phyloP scores from a whole-genome alignment of 1,140 invertebrate genomes.

The Atta colombica region DNA sequence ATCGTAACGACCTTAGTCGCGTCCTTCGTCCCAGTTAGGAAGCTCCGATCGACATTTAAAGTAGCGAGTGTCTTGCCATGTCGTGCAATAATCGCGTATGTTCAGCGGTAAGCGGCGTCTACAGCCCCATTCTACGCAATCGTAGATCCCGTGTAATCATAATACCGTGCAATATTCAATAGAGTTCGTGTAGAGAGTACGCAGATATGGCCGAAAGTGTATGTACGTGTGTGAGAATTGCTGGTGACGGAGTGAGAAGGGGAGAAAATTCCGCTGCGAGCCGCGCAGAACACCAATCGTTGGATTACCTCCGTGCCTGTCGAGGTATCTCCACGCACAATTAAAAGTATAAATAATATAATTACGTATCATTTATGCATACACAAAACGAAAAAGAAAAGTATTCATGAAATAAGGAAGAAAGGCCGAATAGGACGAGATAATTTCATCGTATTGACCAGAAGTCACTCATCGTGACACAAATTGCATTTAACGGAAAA shows the following conservation, averaged over 20 bases:
- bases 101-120: constrained; percentile 24
- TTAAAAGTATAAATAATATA: constrained; percentile 81
- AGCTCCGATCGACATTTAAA: constrained; percentile 44
- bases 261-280: constrained; percentile 21
- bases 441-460: constrained; percentile 55
- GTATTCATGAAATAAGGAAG: constrained; percentile 50
- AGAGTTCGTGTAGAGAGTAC: constrained; percentile 38
- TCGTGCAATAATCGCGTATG: constrained; percentile 51
- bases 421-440: not conserved
- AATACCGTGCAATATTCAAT: constrained; percentile 63
- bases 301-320: constrained; percentile 60
- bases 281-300: constrained; percentile 38
- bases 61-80: constrained; percentile 49
- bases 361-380: constrained; percentile 81
- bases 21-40: constrained; percentile 35
- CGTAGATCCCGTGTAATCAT: constrained; percentile 64
- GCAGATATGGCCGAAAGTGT: constrained; percentile 49
- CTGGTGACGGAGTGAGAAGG: constrained; percentile 18
- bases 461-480: constrained; percentile 63
- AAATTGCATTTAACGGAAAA: constrained; percentile 66
- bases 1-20: constrained; percentile 25
- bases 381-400: constrained; percentile 73
- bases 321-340: constrained; percentile 80
- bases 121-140: constrained; percentile 11
- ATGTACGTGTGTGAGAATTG: constrained; percentile 29